Conservation (phyloP, 1,140 invertebrate genomes). For the Conus betulinus region DNA sequence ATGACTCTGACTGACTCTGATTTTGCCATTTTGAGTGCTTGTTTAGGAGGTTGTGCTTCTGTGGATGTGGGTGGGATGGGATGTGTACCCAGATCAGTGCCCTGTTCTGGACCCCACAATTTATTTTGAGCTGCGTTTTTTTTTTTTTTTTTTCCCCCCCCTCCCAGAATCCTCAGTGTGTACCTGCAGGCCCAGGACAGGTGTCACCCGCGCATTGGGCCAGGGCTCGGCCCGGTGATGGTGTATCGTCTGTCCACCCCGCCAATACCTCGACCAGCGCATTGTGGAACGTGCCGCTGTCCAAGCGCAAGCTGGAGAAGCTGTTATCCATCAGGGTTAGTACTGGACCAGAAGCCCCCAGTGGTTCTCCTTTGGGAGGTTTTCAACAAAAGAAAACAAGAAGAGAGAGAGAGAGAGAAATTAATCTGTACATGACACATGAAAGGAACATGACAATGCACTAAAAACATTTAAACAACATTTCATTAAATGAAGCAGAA, state of each 20-base stretch:
- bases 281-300: slow-evolving; percentile 81
- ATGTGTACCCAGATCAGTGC: no score
- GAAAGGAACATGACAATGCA: not conserved
- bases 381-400: not conserved
- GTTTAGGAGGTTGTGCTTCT: no score
- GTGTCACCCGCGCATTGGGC: slow-evolving; percentile 87
- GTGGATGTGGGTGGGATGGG: no score
- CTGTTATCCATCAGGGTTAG: slow-evolving; percentile 81
- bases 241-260: slow-evolving; percentile 82
- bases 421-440: not conserved
- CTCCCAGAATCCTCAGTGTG: slow-evolving; percentile 81
- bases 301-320: slow-evolving; percentile 85
- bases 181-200: slow-evolving; percentile 88
- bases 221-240: slow-evolving; percentile 85
- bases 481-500: no score
- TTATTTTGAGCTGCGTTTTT: not conserved
- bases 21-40: no score
- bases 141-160: not conserved
- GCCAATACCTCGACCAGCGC: slow-evolving; percentile 84
- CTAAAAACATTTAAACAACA: not conserved
- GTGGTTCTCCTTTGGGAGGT: not conserved
- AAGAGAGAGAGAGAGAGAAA: not conserved
- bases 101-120: no score
- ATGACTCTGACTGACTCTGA: no score
- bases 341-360: not conserved